Percentiles rank a stretch among this genome's conserved stretches.
Conservation (phyloP, 1,140 invertebrate species). For the Drosophila ambigua region DNA sequence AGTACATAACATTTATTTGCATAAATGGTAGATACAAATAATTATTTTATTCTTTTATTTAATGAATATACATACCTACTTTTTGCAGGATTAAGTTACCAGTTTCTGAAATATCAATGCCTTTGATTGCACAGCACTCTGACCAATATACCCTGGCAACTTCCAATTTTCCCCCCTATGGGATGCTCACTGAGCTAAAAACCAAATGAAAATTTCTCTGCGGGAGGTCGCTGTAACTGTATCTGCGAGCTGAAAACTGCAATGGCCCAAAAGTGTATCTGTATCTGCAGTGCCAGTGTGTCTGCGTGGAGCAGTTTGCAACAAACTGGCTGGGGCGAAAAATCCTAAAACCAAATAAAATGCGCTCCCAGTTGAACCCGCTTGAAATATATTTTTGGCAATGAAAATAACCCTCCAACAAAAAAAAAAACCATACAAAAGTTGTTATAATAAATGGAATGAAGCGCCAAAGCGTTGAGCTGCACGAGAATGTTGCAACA, state of each 20-base stretch:
- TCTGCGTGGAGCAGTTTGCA: constrained; percentile 60
- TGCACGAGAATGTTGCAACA: constrained; percentile 65
- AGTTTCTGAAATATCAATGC: too few relatives aligned
- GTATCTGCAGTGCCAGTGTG: constrained; percentile 42
- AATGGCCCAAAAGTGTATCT: constrained; percentile 31
- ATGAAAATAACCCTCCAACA: constrained; percentile 55
- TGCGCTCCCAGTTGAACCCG: constrained; percentile 59
- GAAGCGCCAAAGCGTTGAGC: constrained; percentile 66
- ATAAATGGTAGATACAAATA: too few relatives aligned
- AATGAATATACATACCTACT: too few relatives aligned
- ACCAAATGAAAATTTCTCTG: constrained; percentile 38
- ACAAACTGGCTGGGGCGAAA: constrained; percentile 50
- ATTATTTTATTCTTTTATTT: too few relatives aligned
- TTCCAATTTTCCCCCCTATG: constrained; percentile 11
- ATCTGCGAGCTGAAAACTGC: constrained; percentile 39
- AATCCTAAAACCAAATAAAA: constrained; percentile 75
- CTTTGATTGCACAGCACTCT: too few relatives aligned
- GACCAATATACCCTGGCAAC: background rate
- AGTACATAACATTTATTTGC: too few relatives aligned
- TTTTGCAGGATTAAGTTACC: too few relatives aligned
- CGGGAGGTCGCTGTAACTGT: constrained; percentile 32
- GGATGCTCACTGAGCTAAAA: constrained; percentile 20
- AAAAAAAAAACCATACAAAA: constrained; percentile 19
- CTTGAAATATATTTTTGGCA: constrained; percentile 79
- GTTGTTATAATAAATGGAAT: constrained; percentile 74